Evolutionary conservation across 2,113 vertebrate species (phyloP).

Genomic region (Phyllopteryx taeniolatus): DNA sequence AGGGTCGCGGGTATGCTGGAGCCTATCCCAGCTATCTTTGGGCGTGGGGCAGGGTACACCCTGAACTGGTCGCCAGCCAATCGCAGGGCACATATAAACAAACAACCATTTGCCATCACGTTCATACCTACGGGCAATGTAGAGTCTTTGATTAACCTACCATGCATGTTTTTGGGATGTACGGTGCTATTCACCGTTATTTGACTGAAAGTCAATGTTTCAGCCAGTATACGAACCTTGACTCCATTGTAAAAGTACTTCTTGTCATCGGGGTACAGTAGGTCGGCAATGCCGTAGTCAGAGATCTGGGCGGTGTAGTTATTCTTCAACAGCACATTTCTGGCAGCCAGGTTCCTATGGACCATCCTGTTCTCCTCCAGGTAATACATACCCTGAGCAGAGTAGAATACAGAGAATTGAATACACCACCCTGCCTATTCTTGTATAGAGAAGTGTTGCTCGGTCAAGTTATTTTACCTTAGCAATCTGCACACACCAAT

Average conservation of each 20-base stretch:
- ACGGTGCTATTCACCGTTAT: background rate
- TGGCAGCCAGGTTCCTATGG: conserved; percentile 86
- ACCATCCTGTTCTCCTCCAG: conserved; percentile 91
- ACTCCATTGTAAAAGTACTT: conserved; percentile 86
- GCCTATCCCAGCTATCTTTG: no score
- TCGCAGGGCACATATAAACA: no score
- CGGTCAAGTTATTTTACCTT: conserved; percentile 74
- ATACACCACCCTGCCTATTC: background rate
- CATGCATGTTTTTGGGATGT: no score
- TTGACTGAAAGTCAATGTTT: background rate
- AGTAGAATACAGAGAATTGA: background rate
- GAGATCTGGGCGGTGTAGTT: conserved; percentile 87
- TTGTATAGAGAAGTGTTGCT: background rate
- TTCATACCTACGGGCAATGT: no score
- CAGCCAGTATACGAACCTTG: conserved; percentile 74
- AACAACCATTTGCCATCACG: no score
- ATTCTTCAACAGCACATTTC: conserved; percentile 80
- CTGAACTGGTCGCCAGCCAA: no score
- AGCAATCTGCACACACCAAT: conserved; percentile 96
- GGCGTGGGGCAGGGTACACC: no score
- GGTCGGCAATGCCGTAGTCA: conserved; percentile 88
- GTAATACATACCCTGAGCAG: conserved; percentile 89
- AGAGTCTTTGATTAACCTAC: no score
- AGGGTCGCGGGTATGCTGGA: no score
- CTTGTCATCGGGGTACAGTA: conserved; percentile 89